These are phyloP conservation scores for Oscheius sp. DNA, from an alignment of 1,140 invertebrate species.

Conservation along the genomic window DNA sequence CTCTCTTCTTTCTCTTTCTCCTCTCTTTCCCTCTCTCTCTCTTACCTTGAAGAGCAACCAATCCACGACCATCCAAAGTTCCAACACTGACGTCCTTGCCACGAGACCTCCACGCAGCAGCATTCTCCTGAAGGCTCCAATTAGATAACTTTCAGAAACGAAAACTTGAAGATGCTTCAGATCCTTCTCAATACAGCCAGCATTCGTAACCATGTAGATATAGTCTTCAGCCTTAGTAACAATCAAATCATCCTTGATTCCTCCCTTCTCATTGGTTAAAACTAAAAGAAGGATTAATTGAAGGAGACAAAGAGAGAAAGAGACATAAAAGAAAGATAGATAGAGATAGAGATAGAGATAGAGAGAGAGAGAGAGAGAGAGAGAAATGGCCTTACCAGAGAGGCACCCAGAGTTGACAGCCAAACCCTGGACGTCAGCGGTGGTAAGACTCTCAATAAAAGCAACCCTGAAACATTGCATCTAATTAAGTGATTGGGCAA, in stretches of 20 bases:
- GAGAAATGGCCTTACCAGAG: no score
- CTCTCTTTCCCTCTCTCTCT: no score
- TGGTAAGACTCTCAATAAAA: constrained; percentile 60
- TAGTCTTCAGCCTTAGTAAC: constrained; percentile 78
- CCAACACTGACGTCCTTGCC: constrained; percentile 76
- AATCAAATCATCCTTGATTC: constrained; percentile 95
- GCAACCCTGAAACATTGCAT: constrained; percentile 42
- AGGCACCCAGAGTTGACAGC: constrained; percentile 68
- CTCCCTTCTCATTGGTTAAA: constrained; percentile 76
- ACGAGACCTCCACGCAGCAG: constrained; percentile 63
- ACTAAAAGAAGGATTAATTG: constrained; percentile 68
- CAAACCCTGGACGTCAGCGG: constrained; percentile 64
- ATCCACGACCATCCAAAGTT: constrained; percentile 74
- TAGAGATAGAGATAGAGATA: no score
- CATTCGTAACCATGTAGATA: constrained; percentile 93
- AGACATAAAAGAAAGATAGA: no score
- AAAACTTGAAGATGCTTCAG: constrained; percentile 62
- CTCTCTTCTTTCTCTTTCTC: no score
- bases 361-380: no score
- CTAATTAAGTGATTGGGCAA: neutral
- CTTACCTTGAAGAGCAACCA: constrained; percentile 79
- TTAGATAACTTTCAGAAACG: neutral
- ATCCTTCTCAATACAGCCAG: constrained; percentile 73
- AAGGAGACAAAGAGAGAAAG: no score
- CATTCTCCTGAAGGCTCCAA: constrained; percentile 50